Conservation (phyloP, 2,888 invertebrate species). For the Dysmachus trigonus region DNA sequence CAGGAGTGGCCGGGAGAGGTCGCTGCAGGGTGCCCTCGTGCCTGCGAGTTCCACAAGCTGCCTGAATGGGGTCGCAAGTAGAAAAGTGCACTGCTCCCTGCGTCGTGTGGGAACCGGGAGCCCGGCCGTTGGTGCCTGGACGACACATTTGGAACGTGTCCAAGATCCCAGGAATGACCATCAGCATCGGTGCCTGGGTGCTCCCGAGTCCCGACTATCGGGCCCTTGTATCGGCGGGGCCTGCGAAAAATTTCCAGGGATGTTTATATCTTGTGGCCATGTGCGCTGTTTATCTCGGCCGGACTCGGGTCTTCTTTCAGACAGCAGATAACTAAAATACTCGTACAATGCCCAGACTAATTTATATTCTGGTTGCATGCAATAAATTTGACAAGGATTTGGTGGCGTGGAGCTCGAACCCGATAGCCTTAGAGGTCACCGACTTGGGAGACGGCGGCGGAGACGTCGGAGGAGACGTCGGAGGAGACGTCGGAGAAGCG, state of each 20-base stretch:
- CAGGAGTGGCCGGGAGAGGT: not conserved
- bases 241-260: conserved; percentile 16
- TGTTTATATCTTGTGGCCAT: conserved; percentile 26
- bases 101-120: not conserved
- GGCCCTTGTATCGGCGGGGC: not conserved
- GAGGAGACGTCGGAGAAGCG: too few species aligned
- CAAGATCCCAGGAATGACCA: conserved; percentile 27
- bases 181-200: not conserved
- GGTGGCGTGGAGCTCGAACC: conserved; percentile 8
- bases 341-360: conserved; percentile 18
- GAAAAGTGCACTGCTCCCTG: not conserved
- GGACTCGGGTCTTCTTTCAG: conserved; percentile 13
- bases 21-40: not conserved
- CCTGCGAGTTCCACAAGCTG: not conserved
- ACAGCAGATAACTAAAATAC: conserved; percentile 22
- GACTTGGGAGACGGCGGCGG: not conserved
- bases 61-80: conserved; percentile 23
- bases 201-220: not conserved
- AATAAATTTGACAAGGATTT: conserved; percentile 38
- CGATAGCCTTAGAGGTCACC: conserved; percentile 36
- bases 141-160: conserved; percentile 35
- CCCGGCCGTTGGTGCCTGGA: not conserved
- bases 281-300: conserved; percentile 24
- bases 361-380: conserved; percentile 31
- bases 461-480: not conserved